These are phyloP conservation scores for Syngnathoides biaculeatus DNA, from an alignment of 2,113 vertebrate genomes.

Conservation along the genomic window DNA sequence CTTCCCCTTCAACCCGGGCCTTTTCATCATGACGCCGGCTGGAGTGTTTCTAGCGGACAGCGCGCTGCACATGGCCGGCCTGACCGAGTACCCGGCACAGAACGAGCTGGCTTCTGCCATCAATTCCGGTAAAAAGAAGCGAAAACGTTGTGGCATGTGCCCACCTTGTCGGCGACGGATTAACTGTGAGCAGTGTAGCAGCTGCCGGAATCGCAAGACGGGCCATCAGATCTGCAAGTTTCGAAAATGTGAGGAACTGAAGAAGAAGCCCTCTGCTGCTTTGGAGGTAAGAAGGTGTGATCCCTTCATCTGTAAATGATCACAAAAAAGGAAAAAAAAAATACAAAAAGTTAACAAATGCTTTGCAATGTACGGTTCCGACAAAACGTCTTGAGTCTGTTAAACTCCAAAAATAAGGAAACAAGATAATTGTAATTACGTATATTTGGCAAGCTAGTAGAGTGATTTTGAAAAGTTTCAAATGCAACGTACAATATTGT, in stretches of 20 bases:
- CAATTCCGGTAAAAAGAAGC: conserved; percentile 98
- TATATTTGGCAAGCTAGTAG: too few relatives aligned
- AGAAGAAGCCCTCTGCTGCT: conserved; percentile 99
- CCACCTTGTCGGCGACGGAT: conserved; percentile 95
- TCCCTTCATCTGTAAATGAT: neutral
- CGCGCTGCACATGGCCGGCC: conserved; percentile 95
- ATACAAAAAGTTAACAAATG: neutral
- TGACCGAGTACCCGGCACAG: conserved; percentile 96
- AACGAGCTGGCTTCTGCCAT: conserved; percentile 97
- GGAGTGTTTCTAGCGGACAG: conserved; percentile 98
- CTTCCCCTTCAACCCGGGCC: conserved; percentile 97
- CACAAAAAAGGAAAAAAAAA: neutral
- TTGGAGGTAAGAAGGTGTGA: conserved; percentile 86
- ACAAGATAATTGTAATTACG: neutral
- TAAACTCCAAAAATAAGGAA: neutral
- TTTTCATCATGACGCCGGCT: conserved; percentile 98
- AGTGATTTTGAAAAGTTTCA: too few relatives aligned
- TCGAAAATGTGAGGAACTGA: conserved; percentile 99
- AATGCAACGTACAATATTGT: too few relatives aligned
- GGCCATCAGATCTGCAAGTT: conserved; percentile 99
- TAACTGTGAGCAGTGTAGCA: conserved; percentile 99
- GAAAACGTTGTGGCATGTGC: conserved; percentile 98
- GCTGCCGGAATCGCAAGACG: conserved; percentile 99
- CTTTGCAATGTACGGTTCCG: neutral
- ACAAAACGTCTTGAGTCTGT: neutral